Conservation (phyloP, 2,113 vertebrate species). For the Chascanopsetta lugubris region DNA sequence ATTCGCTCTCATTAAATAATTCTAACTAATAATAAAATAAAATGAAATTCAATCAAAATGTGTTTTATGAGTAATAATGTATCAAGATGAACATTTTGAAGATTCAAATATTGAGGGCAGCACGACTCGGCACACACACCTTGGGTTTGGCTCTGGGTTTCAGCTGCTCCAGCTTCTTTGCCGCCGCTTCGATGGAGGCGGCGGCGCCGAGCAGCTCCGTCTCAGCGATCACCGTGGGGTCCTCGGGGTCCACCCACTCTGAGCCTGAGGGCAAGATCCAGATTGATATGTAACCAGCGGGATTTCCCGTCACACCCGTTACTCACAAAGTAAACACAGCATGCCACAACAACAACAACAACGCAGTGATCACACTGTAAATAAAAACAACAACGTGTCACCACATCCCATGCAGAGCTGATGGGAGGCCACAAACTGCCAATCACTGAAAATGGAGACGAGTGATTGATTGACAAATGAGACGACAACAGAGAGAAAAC, state of each 20-base stretch:
- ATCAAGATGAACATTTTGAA: not conserved
- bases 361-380: constrained; percentile 38
- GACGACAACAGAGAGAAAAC: constrained; percentile 18
- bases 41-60: not conserved
- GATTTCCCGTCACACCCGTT: no score
- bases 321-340: constrained; percentile 24
- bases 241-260: constrained; percentile 98
- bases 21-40: no score
- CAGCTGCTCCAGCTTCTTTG: constrained; percentile 98
- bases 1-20: no score
- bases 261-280: constrained; percentile 79
- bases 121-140: constrained; percentile 74
- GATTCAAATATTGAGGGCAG: not conserved
- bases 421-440: constrained; percentile 43
- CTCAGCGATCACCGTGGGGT: constrained; percentile 97
- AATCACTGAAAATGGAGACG: constrained; percentile 62
- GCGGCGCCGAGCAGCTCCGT: constrained; percentile 95
- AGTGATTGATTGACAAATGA: constrained; percentile 28
- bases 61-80: not conserved
- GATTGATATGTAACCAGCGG: not conserved
- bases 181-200: constrained; percentile 96
- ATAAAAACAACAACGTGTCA: constrained; percentile 8
- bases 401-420: constrained; percentile 66
- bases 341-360: constrained; percentile 68
- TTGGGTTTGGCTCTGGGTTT: constrained; percentile 97